Conservation (phyloP, 1,140 invertebrate genomes). For the Diabrotica virgifera region DNA sequence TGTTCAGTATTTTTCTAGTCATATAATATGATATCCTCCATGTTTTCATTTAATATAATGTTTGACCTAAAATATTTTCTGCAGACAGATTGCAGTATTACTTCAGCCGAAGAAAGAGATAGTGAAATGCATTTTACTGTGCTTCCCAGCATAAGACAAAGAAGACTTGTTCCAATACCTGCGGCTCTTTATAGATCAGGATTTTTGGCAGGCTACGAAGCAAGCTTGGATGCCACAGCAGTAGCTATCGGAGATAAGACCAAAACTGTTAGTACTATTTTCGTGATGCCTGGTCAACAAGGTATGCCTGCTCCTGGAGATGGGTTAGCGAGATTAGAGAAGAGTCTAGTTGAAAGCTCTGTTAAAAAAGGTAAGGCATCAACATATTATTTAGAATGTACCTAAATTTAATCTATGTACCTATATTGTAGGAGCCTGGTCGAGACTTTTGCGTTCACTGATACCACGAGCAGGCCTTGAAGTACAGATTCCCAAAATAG, state of each 20-base stretch:
- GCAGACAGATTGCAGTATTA: constrained; percentile 70
- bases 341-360: constrained; percentile 61
- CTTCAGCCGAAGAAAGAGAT: constrained; percentile 69
- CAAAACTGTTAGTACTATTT: constrained; percentile 70
- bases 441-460: constrained; percentile 66
- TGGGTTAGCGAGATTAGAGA: constrained; percentile 68
- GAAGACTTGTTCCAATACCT: constrained; percentile 75
- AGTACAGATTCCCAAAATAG: constrained; percentile 78
- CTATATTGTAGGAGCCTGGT: constrained; percentile 57
- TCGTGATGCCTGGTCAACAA: constrained; percentile 65
- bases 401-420: background rate
- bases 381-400: too few species aligned
- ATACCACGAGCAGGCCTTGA: constrained; percentile 71
- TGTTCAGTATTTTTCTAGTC: too few species aligned
- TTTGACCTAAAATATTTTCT: constrained; percentile 35
- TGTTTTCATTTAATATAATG: too few species aligned
- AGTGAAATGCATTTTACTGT: constrained; percentile 84
- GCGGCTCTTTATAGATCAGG: constrained; percentile 72
- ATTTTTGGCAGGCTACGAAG: constrained; percentile 79
- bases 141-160: constrained; percentile 69
- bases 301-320: constrained; percentile 67
- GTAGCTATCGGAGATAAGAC: constrained; percentile 68
- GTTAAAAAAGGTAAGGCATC: constrained; percentile 53
- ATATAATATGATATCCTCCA: too few species aligned
- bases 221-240: constrained; percentile 75